Conservation (phyloP, 2,113 vertebrate genomes). For the Gobius niger region DNA sequence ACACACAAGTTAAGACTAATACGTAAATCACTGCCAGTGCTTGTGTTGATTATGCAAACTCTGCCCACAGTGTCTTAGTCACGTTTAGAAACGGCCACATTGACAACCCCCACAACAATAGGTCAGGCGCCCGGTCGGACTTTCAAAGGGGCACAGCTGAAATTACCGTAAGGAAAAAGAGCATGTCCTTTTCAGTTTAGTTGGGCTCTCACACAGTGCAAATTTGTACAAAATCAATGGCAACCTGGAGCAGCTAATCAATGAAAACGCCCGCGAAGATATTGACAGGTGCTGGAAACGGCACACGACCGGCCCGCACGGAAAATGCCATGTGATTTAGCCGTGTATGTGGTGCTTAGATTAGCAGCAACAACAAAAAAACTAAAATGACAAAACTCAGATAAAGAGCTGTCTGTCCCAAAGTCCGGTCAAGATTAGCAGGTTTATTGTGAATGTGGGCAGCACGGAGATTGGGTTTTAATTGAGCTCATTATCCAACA, state of each 20-base stretch:
- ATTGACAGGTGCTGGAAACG: conserved; percentile 26
- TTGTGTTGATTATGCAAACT: conserved; percentile 1
- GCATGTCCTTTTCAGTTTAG: conserved; percentile 18
- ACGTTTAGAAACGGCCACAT: conserved; percentile 4
- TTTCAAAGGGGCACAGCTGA: conserved; percentile 13
- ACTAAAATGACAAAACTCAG: neutral
- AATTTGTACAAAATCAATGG: conserved; percentile 47
- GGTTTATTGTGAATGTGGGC: neutral
- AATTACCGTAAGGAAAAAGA: conserved; percentile 14
- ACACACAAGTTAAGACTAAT: neutral
- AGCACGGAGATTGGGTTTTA: neutral
- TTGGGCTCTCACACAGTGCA: conserved; percentile 16
- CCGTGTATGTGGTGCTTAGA: neutral
- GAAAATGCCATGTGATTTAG: neutral
- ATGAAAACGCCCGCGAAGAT: conserved; percentile 44
- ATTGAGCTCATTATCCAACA: neutral
- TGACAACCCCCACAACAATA: conserved; percentile 10
- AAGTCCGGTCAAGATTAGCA: neutral
- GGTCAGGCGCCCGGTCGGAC: neutral
- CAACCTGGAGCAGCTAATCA: conserved; percentile 35
- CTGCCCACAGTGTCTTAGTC: neutral
- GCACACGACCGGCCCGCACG: neutral
- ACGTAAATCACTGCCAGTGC: neutral
- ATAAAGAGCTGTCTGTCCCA: neutral
- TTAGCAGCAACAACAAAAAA: neutral